Evolutionary conservation across 2,797 vertebrate genomes (phyloP).

Genomic region (Mallotus villosus): DNA sequence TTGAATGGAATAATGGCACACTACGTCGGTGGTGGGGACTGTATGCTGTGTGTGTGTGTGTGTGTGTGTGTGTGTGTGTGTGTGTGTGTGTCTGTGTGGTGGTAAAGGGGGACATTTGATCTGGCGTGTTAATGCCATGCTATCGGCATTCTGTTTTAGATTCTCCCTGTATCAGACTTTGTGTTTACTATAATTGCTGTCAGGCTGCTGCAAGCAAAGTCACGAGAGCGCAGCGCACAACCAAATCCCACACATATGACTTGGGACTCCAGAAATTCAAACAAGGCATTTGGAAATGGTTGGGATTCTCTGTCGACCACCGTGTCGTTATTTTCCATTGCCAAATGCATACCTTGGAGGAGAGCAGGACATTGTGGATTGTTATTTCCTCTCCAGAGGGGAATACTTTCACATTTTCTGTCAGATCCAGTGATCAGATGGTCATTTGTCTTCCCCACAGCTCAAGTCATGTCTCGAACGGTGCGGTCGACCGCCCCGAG

Average conservation of each 20-base stretch:
- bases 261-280: conserved; percentile 36
- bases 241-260: conserved; percentile 46
- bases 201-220: conserved; percentile 45
- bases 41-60: conserved; percentile 38
- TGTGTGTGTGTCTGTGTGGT: background rate
- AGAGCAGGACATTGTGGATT: conserved; percentile 21
- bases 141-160: conserved; percentile 9
- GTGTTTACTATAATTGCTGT: conserved; percentile 55
- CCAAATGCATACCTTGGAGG: conserved; percentile 45
- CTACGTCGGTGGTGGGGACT: conserved; percentile 21
- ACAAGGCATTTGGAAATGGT: conserved; percentile 56
- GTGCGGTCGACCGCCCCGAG: conserved; percentile 25
- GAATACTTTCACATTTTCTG: conserved; percentile 8
- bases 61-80: conserved; percentile 4
- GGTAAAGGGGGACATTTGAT: conserved; percentile 50
- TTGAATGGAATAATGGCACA: conserved; percentile 32
- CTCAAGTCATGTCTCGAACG: conserved; percentile 13
- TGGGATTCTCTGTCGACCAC: conserved; percentile 55
- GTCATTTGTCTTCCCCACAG: conserved; percentile 13
- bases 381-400: conserved; percentile 6
- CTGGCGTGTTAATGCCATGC: conserved; percentile 27
- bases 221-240: conserved; percentile 39
- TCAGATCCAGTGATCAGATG: conserved; percentile 16
- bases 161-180: conserved; percentile 2
- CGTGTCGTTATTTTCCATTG: conserved; percentile 50